Evolutionary conservation across 1,140 invertebrate species (phyloP), one percentile per base, ranked within the genome.

Genomic region (Sycophaga agraensis): DNA sequence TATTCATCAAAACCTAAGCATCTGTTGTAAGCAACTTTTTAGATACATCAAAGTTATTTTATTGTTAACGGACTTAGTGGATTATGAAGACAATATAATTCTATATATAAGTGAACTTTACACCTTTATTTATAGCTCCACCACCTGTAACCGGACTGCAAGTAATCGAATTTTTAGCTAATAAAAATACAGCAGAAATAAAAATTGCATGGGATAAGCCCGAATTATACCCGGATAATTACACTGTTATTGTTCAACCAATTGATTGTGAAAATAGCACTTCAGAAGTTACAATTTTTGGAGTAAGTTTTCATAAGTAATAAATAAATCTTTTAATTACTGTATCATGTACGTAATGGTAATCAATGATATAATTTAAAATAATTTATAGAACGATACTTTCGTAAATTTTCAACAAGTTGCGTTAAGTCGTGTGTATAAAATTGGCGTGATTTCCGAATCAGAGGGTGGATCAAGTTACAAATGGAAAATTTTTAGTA

Each of bases 141-240:
- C 60, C 67, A 22, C 54, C 60, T 12, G 68, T 72, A 2, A 67
- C 68, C 58, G 72, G 66, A 28, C 24, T 75, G 5, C 59, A 60
- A 12, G 54, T 62, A 0, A 12, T 16, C 9, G 16, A 53, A 7
- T 40, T 35, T 14, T 34, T 40, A 7, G 37, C 60, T 5, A 37
- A 56, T 11, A 43, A 39, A 39, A 54, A 53, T 24, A 31, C 58
- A 14, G 74, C 70, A 54, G 68, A 80, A 26, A 57, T 83, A 12
- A 48, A 56, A 6, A 24, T 84, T 0, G 59, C 5, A 4, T 84
- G 82, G 82, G 42, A 70, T 4, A 46, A 69, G 59, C 74, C 81
- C 9, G 17, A 59, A 26, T 64, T 71, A 4, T 16, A 70, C 37
- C 82, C 82, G 1, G 72, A 80, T 58, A 76, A 72, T 66, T 83